Evolutionary conservation across 2,113 vertebrate genomes (phyloP).

Genomic region (Eublepharis macularius): DNA sequence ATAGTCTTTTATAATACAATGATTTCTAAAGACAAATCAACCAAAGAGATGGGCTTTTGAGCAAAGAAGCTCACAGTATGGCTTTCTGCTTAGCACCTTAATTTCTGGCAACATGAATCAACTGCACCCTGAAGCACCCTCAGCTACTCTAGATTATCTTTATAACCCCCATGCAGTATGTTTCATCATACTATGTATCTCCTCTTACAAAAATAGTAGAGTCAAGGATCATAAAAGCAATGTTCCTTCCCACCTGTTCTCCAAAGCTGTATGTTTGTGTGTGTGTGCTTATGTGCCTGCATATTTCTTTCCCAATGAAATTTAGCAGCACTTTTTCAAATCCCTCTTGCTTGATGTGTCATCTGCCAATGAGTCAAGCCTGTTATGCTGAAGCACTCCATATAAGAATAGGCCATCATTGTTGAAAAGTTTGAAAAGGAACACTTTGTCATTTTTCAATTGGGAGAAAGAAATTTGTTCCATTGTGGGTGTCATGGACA

Average conservation of each 20-base stretch:
- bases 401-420: conserved; percentile 55
- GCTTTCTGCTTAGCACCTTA: background rate
- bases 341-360: conserved; percentile 76
- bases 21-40: background rate
- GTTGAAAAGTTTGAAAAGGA: conserved; percentile 55
- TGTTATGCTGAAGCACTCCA: conserved; percentile 71
- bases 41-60: background rate
- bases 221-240: conserved; percentile 77
- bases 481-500: conserved; percentile 49
- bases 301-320: conserved; percentile 66
- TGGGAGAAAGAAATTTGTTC: conserved; percentile 30
- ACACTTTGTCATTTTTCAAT: conserved; percentile 43
- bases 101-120: background rate
- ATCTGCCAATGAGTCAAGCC: conserved; percentile 78
- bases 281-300: background rate
- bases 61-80: background rate
- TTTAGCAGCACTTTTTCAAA: conserved; percentile 79
- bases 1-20: background rate
- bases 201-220: conserved; percentile 68
- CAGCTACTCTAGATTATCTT: conserved; percentile 50
- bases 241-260: conserved; percentile 77
- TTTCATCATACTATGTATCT: conserved; percentile 72
- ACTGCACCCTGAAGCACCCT: background rate
- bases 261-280: conserved; percentile 49
- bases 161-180: conserved; percentile 65